Evolutionary conservation across 92 coral and sea anemone genomes (phyloP).

Genomic region (Porites cylindrica): DNA sequence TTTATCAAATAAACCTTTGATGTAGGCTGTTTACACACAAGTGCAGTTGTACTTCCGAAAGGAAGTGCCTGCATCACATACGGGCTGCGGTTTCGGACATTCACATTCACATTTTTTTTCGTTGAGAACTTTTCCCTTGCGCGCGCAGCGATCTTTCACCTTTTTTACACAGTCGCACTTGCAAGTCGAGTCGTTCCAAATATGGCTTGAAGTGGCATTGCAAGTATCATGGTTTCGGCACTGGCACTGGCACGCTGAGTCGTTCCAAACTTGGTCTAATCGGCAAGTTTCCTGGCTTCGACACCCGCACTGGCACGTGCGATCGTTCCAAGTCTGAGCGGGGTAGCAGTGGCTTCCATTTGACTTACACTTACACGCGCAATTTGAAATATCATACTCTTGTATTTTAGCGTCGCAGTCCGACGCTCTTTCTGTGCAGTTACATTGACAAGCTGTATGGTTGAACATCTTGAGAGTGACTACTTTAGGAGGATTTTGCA

Average conservation of each 20-base stretch:
- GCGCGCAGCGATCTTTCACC: constrained; percentile 6
- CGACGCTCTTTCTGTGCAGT: constrained; percentile 17
- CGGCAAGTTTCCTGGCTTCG: neutral
- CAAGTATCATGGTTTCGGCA: constrained; percentile 1
- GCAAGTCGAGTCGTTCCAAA: constrained; percentile 28
- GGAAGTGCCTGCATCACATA: neutral
- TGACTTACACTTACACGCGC: constrained; percentile 18
- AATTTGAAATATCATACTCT: neutral
- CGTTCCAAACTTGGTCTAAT: neutral
- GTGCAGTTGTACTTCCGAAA: constrained; percentile 42
- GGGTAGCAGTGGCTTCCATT: neutral
- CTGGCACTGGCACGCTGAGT: constrained; percentile 9
- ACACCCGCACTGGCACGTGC: constrained; percentile 16
- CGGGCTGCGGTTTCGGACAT: neutral
- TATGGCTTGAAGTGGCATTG: neutral
- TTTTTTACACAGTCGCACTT: constrained; percentile 25
- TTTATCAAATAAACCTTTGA: neutral
- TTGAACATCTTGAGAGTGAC: constrained; percentile 12
- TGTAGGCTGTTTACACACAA: constrained; percentile 2
- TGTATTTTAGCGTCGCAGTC: constrained; percentile 15
- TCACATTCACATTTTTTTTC: constrained; percentile 20
- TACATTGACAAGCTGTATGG: constrained; percentile 49
- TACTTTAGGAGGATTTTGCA: too few species aligned
- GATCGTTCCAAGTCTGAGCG: neutral
- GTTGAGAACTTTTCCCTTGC: constrained; percentile 28